Conservation (phyloP, 35 echinoderm and acorn worm species). For the Apostichopus californicus region DNA sequence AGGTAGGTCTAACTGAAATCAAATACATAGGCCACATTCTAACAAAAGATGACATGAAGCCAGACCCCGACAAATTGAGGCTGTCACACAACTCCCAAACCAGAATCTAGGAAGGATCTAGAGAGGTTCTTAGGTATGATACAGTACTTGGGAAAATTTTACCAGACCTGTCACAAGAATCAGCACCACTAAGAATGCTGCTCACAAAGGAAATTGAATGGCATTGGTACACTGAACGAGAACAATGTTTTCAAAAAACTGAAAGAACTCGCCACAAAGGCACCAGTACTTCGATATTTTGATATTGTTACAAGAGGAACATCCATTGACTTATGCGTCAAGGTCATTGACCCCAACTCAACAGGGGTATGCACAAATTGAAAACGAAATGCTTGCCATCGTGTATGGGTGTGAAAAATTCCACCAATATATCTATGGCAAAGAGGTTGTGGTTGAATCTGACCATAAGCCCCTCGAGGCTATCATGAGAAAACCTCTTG, state of each 20-base stretch:
- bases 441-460: slow-evolving; percentile 49
- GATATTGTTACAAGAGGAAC: slow-evolving; percentile 27
- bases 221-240: slow-evolving; percentile 18
- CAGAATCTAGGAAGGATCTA: slow-evolving; percentile 42
- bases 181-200: slow-evolving; percentile 7
- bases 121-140: slow-evolving; percentile 55
- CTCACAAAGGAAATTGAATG: slow-evolving; percentile 44
- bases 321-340: slow-evolving; percentile 38
- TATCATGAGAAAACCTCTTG: slow-evolving; percentile 55
- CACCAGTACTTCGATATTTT: slow-evolving; percentile 34
- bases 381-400: slow-evolving; percentile 53
- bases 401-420: slow-evolving; percentile 52
- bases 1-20: slow-evolving; percentile 33
- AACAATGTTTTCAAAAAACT: neutral
- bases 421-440: slow-evolving; percentile 65
- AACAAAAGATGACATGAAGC: slow-evolving; percentile 11
- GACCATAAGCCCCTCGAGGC: slow-evolving; percentile 64
- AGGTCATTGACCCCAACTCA: slow-evolving; percentile 17
- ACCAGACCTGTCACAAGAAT: neutral
- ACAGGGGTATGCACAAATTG: slow-evolving; percentile 52
- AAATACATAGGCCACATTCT: slow-evolving; percentile 35
- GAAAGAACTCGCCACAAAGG: neutral
- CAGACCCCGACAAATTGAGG: slow-evolving; percentile 34
- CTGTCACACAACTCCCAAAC: slow-evolving; percentile 46
- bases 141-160: slow-evolving; percentile 38